phyloP scores from a whole-genome alignment of 2,797 vertebrate species.

The Stomatorhinus walkeri region DNA sequence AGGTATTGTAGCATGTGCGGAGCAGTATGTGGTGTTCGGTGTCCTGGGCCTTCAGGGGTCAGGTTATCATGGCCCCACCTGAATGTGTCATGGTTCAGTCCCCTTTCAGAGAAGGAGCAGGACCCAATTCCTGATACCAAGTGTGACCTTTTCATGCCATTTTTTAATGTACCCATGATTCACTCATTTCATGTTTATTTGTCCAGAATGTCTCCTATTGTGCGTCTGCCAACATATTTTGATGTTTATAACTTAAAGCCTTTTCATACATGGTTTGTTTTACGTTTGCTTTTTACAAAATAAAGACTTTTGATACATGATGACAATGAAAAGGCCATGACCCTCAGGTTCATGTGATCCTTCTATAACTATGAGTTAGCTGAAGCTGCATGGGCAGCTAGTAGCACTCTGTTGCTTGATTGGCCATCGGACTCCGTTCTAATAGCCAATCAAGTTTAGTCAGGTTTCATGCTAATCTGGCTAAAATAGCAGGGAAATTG shows the following conservation, averaged over 20 bases:
- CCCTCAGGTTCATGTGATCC: neutral
- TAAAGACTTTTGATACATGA: neutral
- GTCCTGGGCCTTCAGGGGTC: neutral
- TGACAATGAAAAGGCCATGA: neutral
- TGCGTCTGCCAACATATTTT: neutral
- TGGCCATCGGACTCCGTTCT: neutral
- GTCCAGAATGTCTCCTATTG: neutral
- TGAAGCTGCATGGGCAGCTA: neutral
- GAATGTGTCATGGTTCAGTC: slow-evolving; percentile 19
- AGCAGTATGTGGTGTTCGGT: neutral
- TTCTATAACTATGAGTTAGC: neutral
- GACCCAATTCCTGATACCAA: slow-evolving; percentile 29
- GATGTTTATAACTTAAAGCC: neutral
- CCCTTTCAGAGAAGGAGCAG: slow-evolving; percentile 31
- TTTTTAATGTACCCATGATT: neutral
- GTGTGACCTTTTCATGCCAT: slow-evolving; percentile 10
- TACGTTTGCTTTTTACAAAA: neutral
- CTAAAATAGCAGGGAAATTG: neutral
- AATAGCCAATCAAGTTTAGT: neutral
- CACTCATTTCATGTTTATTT: slow-evolving; percentile 11
- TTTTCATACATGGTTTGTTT: slow-evolving; percentile 8
- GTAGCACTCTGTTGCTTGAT: neutral
- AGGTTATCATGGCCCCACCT: neutral
- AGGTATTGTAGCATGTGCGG: neutral
- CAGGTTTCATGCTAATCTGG: neutral